Conservation (phyloP, 2,113 vertebrate genomes). For the Collichthys lucidus region DNA sequence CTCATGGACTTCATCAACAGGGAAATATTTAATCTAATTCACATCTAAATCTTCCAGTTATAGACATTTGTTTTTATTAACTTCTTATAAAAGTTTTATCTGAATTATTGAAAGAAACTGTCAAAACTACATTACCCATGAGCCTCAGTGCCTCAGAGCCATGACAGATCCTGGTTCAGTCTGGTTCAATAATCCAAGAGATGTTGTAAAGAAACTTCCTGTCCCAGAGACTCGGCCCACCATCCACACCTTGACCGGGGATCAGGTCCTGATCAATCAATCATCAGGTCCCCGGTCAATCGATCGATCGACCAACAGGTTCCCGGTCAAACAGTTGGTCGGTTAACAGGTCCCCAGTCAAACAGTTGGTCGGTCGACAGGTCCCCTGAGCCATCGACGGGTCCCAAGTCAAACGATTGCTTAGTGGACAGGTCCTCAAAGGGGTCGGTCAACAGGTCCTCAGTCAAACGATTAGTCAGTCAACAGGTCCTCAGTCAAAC, state of each 20-base stretch:
- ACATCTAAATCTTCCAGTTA: no score
- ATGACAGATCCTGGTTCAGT: neutral
- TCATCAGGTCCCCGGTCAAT: no score
- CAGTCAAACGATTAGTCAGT: no score
- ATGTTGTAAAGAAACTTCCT: constrained; percentile 28
- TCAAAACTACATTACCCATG: constrained; percentile 22
- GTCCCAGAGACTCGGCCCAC: constrained; percentile 46
- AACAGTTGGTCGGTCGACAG: no score
- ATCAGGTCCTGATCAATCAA: neutral
- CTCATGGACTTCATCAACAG: neutral
- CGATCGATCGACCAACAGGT: no score
- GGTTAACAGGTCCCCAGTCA: neutral
- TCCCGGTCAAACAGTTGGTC: no score
- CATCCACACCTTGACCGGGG: neutral
- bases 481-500: no score
- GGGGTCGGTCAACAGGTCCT: no score
- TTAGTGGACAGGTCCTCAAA: no score
- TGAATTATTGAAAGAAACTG: constrained; percentile 1
- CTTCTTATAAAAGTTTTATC: neutral
- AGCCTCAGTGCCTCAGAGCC: neutral
- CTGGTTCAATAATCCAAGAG: neutral
- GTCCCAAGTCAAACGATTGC: no score
- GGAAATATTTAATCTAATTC: neutral
- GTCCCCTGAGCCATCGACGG: no score
- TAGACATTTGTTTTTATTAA: no score